Evolutionary conservation across 2,797 vertebrate genomes (phyloP), one percentile per base, ranked within the genome.

Genomic region (Antrozous pallidus): DNA sequence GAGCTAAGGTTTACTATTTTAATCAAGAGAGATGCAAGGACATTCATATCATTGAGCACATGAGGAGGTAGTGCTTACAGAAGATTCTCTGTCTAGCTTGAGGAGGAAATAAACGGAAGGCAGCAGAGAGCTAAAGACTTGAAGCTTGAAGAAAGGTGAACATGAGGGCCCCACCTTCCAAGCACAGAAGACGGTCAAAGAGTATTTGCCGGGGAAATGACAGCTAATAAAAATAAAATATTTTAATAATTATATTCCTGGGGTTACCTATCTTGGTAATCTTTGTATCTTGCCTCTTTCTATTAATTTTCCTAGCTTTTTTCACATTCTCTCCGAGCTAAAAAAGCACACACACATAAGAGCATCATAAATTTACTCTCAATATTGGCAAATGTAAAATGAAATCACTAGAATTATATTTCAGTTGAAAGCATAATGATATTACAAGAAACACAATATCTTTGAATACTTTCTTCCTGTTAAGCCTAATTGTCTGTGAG

Each of bases 381-480:
- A 16, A 1, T 58, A 84, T 49, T 63, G 38, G 2, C 10, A 93
- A 91, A 24, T 67, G 13, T 63, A 90, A 88, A 81, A 78, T 56
- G 63, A 73, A 80, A 31, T 75, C 38, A 83, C 70, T 58, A 38
- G 14, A 9, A 89, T 71, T 90, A 11, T 77, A 78, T 94, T 88
- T 81, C 22, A 88, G 16, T 79, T 78, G 38, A n/a, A 85, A 95
- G 28, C 10, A 56, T n/a, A 85, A 38, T 8, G 17, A 36, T 51
- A 86, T 83, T 84, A 10, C 0, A 65, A 45, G 5, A 31, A 7
- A 38, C 2, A 63, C 24, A 42, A 31, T 45, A 36, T 63, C 20
- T 42, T 58, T 86, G 36, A 80, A 58, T 70, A n/a, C 20, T 70
- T 81, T 89, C 58, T 74, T 63, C 26, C 38, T 63, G 11, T 82